Conservation (phyloP, 2,888 invertebrate genomes). For the Epinotia ramella region DNA sequence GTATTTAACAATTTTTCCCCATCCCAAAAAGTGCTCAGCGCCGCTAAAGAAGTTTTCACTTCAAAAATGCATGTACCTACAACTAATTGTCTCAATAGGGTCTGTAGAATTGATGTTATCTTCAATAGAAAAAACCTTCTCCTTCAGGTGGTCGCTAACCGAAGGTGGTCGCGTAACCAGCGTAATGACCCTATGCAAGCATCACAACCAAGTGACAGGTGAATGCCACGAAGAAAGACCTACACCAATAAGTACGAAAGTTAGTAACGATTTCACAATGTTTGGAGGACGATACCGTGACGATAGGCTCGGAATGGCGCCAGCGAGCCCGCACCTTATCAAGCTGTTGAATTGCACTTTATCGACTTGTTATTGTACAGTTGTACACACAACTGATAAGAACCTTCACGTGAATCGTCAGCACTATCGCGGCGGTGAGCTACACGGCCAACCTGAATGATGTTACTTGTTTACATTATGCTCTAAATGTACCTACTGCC, state of each 20-base stretch:
- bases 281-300: constrained; percentile 35
- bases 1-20: too few relatives aligned
- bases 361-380: constrained; percentile 50
- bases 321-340: constrained; percentile 46
- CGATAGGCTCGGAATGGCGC: constrained; percentile 36
- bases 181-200: too few relatives aligned
- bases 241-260: constrained; percentile 24
- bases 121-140: too few relatives aligned
- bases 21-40: too few relatives aligned
- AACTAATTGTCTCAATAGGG: too few relatives aligned
- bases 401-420: constrained; percentile 51
- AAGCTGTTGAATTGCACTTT: constrained; percentile 49
- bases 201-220: constrained; percentile 12
- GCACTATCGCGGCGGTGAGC: constrained; percentile 49
- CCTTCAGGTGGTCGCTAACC: too few relatives aligned
- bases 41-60: too few relatives aligned
- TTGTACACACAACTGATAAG: constrained; percentile 54
- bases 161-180: too few relatives aligned
- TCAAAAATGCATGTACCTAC: too few relatives aligned
- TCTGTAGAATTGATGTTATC: too few relatives aligned
- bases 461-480: constrained; percentile 20
- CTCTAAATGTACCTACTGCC: not conserved
- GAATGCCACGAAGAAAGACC: constrained; percentile 22
- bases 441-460: constrained; percentile 35
- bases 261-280: constrained; percentile 23